A percentile compares a stretch with the other conserved stretches of the same genome.
Evolutionary conservation across 2,888 invertebrate species (phyloP).

Genomic region (Hyposoter dolosus): DNA sequence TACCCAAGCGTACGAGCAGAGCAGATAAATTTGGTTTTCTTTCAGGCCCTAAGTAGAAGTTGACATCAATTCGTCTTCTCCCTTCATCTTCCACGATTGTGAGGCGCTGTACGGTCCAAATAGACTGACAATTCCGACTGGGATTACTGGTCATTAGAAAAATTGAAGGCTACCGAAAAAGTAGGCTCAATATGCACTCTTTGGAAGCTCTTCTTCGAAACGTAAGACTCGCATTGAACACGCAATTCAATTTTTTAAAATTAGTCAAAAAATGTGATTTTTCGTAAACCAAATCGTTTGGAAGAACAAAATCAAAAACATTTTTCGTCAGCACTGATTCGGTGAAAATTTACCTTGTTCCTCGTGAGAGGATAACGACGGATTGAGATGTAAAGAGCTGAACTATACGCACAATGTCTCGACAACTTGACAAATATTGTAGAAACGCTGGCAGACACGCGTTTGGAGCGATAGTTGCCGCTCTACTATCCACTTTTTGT

Average conservation of each 20-base stretch:
- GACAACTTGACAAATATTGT: slow-evolving; percentile 2
- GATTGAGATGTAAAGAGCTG: neutral
- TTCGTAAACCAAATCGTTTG: neutral
- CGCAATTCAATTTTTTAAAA: too few relatives aligned
- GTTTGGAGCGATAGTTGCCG: slow-evolving; percentile 14
- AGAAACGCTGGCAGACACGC: neutral
- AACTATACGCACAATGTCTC: slow-evolving; percentile 14
- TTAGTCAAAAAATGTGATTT: neutral
- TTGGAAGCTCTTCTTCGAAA: neutral
- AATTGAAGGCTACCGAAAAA: too few relatives aligned
- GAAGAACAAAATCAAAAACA: neutral
- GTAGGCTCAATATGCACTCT: too few relatives aligned
- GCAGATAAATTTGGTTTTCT: too few relatives aligned
- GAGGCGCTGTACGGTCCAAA: too few relatives aligned
- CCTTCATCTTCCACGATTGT: too few relatives aligned
- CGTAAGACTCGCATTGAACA: neutral
- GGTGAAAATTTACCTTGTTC: slow-evolving; percentile 3
- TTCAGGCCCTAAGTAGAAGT: too few relatives aligned
- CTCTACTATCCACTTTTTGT: neutral
- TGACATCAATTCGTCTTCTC: too few relatives aligned
- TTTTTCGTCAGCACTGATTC: neutral
- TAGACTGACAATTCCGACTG: too few relatives aligned
- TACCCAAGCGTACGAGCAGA: too few relatives aligned
- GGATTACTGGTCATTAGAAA: too few relatives aligned
- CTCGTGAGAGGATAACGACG: neutral